A percentile compares a stretch with the other conserved stretches of the same genome.
Conservation (phyloP, 2,797 vertebrate species). For the Muscicapa striata region DNA sequence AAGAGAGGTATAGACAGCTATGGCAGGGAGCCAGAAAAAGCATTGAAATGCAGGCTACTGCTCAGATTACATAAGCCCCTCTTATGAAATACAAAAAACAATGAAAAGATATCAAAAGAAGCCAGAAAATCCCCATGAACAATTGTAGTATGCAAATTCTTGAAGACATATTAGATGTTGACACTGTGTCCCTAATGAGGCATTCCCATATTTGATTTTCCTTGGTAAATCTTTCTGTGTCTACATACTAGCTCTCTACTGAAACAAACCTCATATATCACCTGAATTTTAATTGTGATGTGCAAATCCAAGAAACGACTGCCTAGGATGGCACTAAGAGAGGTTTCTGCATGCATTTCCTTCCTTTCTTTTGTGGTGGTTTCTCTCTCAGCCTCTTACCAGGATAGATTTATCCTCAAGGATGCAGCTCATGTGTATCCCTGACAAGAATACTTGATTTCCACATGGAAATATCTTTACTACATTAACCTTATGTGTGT, state of each 20-base stretch:
- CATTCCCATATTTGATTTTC: conserved; percentile 10
- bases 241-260: neutral
- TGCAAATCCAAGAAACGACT: neutral
- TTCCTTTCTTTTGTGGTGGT: neutral
- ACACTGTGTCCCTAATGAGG: neutral
- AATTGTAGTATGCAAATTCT: neutral
- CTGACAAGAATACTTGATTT: conserved; percentile 62
- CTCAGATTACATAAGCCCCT: neutral
- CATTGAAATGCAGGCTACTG: neutral
- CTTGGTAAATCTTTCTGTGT: neutral
- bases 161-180: neutral
- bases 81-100: neutral
- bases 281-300: conserved; percentile 11
- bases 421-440: neutral
- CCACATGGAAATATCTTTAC: neutral
- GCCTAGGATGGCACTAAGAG: neutral
- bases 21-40: neutral
- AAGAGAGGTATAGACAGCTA: neutral
- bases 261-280: neutral
- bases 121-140: fast-evolving
- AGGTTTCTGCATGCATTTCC: conserved; percentile 7
- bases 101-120: neutral
- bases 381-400: conserved; percentile 8
- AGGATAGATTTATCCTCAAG: conserved; percentile 25
- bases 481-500: neutral